Evolutionary conservation across 2,888 invertebrate genomes (phyloP), one percentile per base, ranked within the genome.

Genomic region (Xylota sylvarum): DNA sequence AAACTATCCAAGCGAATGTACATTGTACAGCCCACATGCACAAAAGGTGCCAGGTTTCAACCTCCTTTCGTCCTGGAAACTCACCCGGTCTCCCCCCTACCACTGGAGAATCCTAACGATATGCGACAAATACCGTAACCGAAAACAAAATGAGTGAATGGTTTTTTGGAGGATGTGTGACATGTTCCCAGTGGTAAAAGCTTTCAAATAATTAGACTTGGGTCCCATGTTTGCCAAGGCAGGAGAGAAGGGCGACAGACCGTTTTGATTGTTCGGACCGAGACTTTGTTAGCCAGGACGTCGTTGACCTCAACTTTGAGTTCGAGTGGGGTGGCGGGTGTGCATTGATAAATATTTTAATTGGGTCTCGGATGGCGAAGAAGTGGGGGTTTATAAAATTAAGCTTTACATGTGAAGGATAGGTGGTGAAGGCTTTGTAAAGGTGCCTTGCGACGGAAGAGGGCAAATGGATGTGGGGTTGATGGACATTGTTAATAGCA

Each of bases 171-270:
- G 83, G 79, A 79, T 67, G 73, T 84, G 73, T 69, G 79, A 74
- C 80, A 62, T 74, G 73, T 77, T 70, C 32, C 76, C 69, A 55
- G 70, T 70, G 62, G 81, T 60, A 17, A 56, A 56, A 77, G 77
- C 69, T 82, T 70, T 82, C 56, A 77, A 77, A 76, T 77, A 82
- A 77, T 82, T 82, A 77, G 62, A 82, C 62, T 56, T 10, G n/a
- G 55, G 27, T 27, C 27, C 30, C 40, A 23, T 64, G 46, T 55
- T 62, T 74, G 17, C 12, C 1, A 9, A 4, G 48, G 17, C 69
- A 6, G 46, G 23, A 10, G 32, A 40, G 37, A 23, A 23, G 30
- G 72, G 32, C 17, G 52, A 58, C 73, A 65, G 43, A 23, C 37
- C 19, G 58, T 50, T 80, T 60, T 80, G 73, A 67, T 80, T 80